phyloP scores from a whole-genome alignment of 53 echinoderm and acorn worm species.

The Apostichopus leukothele region DNA sequence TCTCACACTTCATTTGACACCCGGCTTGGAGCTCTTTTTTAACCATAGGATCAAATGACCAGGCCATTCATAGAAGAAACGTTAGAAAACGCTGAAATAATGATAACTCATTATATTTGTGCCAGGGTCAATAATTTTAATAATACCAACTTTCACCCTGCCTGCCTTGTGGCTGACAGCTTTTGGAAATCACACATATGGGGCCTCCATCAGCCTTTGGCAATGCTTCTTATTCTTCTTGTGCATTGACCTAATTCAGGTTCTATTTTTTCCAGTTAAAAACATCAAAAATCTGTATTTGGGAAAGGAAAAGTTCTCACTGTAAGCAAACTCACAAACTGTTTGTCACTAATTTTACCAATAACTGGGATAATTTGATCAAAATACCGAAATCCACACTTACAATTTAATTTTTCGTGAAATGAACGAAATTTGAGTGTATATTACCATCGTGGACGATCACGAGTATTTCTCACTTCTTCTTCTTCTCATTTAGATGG shows the following conservation, averaged over 20 bases:
- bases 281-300: constrained; percentile 48
- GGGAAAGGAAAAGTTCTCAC: constrained; percentile 26
- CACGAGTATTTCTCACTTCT: background rate
- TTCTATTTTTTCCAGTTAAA: constrained; percentile 50
- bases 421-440: constrained; percentile 49
- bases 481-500: background rate
- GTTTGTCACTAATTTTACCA: constrained; percentile 48
- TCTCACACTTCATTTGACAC: constrained; percentile 29
- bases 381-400: constrained; percentile 54
- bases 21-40: constrained; percentile 2
- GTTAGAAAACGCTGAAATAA: constrained; percentile 36
- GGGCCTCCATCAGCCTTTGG: constrained; percentile 41
- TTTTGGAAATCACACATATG: constrained; percentile 43
- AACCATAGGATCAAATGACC: constrained; percentile 31
- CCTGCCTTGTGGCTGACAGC: constrained; percentile 46
- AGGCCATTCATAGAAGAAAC: background rate
- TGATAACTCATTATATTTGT: constrained; percentile 50
- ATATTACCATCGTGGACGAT: constrained; percentile 31
- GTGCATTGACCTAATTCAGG: constrained; percentile 49
- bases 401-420: constrained; percentile 47
- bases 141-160: constrained; percentile 43
- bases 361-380: constrained; percentile 55
- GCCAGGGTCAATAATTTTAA: constrained; percentile 52
- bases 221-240: constrained; percentile 44
- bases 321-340: constrained; percentile 42